Conservation (phyloP, 2,113 vertebrate genomes). For the Pteronura brasiliensis region DNA sequence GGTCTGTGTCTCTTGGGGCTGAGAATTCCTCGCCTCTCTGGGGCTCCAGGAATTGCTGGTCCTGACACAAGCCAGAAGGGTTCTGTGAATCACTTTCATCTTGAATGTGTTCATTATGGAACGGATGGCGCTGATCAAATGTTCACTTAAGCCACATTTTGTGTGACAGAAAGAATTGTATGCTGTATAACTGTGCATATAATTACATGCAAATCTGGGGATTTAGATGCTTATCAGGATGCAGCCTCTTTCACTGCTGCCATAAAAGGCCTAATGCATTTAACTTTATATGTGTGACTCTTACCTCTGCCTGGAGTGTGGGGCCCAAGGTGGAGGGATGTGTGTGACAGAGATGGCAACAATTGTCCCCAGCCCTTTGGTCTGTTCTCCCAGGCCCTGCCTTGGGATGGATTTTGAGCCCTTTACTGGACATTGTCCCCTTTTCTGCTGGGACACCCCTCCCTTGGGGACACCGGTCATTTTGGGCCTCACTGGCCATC, state of each 20-base stretch:
- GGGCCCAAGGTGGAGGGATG: accelerated
- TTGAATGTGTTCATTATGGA: accelerated
- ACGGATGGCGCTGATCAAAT: accelerated
- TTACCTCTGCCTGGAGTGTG: accelerated
- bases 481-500: neutral
- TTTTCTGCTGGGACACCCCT: neutral
- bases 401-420: neutral
- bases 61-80: neutral
- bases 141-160: neutral
- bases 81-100: neutral
- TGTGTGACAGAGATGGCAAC: neutral
- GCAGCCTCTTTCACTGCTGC: neutral
- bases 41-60: neutral
- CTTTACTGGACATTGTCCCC: neutral
- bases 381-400: neutral
- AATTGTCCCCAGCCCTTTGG: neutral
- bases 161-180: accelerated
- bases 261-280: accelerated
- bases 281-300: neutral
- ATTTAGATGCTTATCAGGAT: neutral
- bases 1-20: neutral
- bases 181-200: neutral
- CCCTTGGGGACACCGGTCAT: neutral
- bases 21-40: neutral
- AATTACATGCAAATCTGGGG: neutral